These are phyloP conservation scores for Tachycineta bicolor DNA, from an alignment of 2,113 vertebrate species.

Conservation along the genomic window DNA sequence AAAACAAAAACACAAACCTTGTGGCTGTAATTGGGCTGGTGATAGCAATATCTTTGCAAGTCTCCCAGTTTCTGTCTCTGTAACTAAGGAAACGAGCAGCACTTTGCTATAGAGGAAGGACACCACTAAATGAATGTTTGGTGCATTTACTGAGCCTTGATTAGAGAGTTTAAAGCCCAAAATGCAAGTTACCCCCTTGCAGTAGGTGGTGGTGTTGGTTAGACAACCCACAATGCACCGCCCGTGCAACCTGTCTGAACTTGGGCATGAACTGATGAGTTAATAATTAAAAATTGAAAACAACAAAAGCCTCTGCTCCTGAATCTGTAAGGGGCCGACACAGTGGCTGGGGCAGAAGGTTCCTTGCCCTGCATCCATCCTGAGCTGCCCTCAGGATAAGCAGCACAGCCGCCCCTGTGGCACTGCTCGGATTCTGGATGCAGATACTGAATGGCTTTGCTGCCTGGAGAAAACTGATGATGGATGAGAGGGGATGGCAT, in stretches of 20 bases:
- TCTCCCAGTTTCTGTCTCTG: neutral
- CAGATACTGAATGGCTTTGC: neutral
- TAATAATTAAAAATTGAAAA: neutral
- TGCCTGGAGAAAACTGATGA: neutral
- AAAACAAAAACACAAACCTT: neutral
- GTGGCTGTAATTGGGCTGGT: neutral
- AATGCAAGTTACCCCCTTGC: neutral
- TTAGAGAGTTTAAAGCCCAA: neutral
- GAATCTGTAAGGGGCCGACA: neutral
- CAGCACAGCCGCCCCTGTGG: neutral
- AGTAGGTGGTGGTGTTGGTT: neutral
- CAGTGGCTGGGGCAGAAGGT: neutral
- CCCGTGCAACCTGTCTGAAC: fast-evolving
- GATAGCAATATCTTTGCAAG: neutral
- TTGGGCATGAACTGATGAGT: neutral
- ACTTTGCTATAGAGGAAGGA: neutral
- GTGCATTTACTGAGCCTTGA: neutral
- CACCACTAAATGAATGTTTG: neutral
- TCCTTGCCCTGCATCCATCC: neutral
- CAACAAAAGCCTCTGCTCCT: neutral
- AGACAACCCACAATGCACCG: fast-evolving
- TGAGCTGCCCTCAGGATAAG: neutral
- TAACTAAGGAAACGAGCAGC: neutral
- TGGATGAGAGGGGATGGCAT: neutral
- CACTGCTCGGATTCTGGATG: fast-evolving